These are phyloP conservation scores for Ariolimax columbianus DNA, from an alignment of 2,888 invertebrate species.

Conservation along the genomic window DNA sequence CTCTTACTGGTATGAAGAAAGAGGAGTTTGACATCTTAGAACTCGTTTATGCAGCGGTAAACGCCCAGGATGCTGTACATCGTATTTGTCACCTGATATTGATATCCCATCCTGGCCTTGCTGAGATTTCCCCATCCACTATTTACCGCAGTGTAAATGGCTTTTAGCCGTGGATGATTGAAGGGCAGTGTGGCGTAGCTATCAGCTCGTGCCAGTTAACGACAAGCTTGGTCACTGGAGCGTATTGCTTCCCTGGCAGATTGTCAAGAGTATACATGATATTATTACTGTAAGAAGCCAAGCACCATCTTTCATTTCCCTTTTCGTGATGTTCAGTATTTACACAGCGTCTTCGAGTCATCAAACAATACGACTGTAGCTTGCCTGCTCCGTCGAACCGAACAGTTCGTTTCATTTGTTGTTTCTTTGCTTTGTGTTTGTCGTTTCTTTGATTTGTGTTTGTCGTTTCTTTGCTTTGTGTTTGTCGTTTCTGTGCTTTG, in stretches of 20 bases:
- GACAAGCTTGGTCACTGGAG: constrained; percentile 22
- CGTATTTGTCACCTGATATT: too few relatives aligned
- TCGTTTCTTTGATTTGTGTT: too few relatives aligned
- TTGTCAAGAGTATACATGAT: constrained; percentile 14
- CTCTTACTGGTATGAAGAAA: too few relatives aligned
- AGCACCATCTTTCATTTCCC: neutral
- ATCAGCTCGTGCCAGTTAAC: constrained; percentile 3
- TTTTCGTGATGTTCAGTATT: constrained; percentile 1
- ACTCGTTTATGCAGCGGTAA: too few relatives aligned
- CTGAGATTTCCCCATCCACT: neutral
- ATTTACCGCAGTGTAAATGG: neutral
- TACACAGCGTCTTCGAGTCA: neutral
- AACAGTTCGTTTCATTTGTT: neutral
- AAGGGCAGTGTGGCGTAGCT: constrained; percentile 25
- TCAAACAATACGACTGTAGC: too few relatives aligned
- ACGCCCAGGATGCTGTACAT: too few relatives aligned
- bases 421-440: neutral
- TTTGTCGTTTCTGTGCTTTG: too few relatives aligned
- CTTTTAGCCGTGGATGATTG: constrained; percentile 37
- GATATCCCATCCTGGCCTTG: neutral
- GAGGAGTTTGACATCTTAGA: too few relatives aligned
- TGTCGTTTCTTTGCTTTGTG: too few relatives aligned
- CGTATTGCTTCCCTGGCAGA: constrained; percentile 30
- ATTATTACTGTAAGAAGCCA: constrained; percentile 6
- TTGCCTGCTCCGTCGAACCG: constrained; percentile 15